A percentile compares a stretch with the other conserved stretches of the same genome.
These are phyloP conservation scores for Bombus breviceps DNA, from an alignment of 1,140 invertebrate genomes.

Conservation along the genomic window DNA sequence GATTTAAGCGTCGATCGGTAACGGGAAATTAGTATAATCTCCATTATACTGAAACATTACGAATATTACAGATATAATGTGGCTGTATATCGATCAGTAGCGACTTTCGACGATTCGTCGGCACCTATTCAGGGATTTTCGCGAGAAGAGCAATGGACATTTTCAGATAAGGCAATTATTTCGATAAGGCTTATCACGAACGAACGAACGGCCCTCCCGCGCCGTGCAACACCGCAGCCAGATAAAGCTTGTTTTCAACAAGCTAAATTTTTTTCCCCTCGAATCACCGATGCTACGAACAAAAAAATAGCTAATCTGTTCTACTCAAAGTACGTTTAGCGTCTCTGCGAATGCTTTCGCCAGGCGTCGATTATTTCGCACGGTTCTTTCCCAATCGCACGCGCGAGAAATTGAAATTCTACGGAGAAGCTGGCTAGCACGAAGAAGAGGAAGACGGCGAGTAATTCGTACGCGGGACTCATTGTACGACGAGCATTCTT, in stretches of 20 bases:
- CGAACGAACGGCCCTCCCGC: constrained; percentile 50
- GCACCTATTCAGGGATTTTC: constrained; percentile 56
- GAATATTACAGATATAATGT: too few species aligned
- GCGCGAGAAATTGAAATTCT: constrained; percentile 32
- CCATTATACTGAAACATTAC: too few species aligned
- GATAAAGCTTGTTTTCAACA: constrained; percentile 76
- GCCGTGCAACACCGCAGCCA: constrained; percentile 45
- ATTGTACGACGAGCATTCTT: constrained; percentile 30
- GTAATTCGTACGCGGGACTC: constrained; percentile 39
- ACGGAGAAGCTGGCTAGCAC: too few species aligned
- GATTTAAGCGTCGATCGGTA: too few species aligned
- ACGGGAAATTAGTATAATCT: too few species aligned
- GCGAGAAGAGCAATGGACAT: constrained; percentile 45
- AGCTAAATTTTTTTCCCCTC: constrained; percentile 73
- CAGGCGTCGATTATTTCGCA: background rate
- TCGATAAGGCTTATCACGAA: constrained; percentile 72
- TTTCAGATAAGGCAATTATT: constrained; percentile 73
- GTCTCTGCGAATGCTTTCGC: background rate
- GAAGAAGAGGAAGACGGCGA: background rate
- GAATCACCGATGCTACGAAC: constrained; percentile 47
- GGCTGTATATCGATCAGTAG: too few species aligned
- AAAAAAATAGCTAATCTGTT: constrained; percentile 48
- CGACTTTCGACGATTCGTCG: background rate
- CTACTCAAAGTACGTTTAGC: background rate
- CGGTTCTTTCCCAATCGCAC: background rate